Conservation (phyloP, 1,140 invertebrate species). For the Druon quercuslanigerum region DNA sequence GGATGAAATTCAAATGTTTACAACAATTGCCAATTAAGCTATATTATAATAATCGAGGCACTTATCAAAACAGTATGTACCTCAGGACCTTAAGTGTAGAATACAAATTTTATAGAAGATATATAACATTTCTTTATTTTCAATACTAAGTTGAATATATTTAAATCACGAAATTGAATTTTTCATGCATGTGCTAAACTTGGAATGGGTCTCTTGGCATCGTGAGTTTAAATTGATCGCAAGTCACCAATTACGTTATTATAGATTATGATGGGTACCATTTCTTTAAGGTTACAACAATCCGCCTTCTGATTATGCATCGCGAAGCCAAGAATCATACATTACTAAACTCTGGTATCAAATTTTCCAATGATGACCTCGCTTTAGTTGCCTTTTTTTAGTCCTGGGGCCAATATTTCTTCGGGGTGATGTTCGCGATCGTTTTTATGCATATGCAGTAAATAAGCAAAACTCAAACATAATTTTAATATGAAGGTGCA, state of each 20-base stretch:
- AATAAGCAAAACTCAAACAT: too few species aligned
- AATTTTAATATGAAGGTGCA: too few species aligned
- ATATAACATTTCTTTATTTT: too few species aligned
- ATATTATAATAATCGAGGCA: too few species aligned
- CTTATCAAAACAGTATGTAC: too few species aligned
- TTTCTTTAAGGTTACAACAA: conserved; percentile 20
- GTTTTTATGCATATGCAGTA: not conserved
- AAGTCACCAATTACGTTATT: not conserved
- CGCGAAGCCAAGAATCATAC: conserved; percentile 4
- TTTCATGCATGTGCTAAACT: too few species aligned
- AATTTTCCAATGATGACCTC: conserved; percentile 14
- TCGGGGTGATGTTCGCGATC: not conserved
- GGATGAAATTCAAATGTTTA: not conserved
- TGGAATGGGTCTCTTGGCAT: too few species aligned
- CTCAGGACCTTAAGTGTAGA: too few species aligned
- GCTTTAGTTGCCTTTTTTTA: conserved; percentile 5
- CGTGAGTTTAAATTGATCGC: too few species aligned
- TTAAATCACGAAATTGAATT: too few species aligned
- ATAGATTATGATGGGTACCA: not conserved
- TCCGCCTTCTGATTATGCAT: not conserved
- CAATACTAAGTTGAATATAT: too few species aligned
- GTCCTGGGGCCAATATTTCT: not conserved
- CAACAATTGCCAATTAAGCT: not conserved
- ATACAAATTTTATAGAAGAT: too few species aligned
- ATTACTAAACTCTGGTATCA: not conserved